A percentile compares a stretch with the other conserved stretches of the same genome.
Evolutionary conservation across 2,888 invertebrate genomes (phyloP).

Genomic region (Athrips mouffetella): DNA sequence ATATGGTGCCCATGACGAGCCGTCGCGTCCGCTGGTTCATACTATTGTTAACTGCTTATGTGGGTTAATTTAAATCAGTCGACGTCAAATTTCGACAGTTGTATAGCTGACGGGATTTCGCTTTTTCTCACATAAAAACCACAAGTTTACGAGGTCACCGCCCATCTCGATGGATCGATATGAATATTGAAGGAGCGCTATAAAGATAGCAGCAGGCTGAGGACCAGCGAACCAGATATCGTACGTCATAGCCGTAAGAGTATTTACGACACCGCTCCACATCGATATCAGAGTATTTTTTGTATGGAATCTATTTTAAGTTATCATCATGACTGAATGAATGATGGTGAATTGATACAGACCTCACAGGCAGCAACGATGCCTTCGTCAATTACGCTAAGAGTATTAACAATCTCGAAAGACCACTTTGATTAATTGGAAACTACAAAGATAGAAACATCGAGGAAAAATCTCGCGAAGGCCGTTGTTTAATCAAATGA

Average conservation of each 20-base stretch:
- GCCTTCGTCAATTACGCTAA: neutral
- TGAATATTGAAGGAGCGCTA: constrained; percentile 34
- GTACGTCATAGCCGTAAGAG: constrained; percentile 26
- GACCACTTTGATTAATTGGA: neutral
- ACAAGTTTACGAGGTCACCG: constrained; percentile 30
- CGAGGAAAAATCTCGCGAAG: neutral
- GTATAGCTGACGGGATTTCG: constrained; percentile 20
- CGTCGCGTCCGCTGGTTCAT: neutral
- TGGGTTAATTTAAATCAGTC: constrained; percentile 34
- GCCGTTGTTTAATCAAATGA: neutral
- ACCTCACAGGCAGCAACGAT: constrained; percentile 1
- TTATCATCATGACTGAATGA: constrained; percentile 7
- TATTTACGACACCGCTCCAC: constrained; percentile 16
- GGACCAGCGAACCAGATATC: constrained; percentile 34
- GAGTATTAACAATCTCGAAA: neutral
- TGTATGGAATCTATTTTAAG: constrained; percentile 1
- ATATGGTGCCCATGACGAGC: constrained; percentile 36
- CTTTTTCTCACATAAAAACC: constrained; percentile 30
- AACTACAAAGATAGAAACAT: neutral
- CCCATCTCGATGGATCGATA: constrained; percentile 31
- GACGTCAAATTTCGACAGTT: constrained; percentile 12
- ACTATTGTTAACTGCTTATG: constrained; percentile 38
- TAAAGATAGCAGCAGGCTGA: constrained; percentile 38
- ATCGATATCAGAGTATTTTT: constrained; percentile 4
- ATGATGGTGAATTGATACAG: neutral